phyloP scores from a whole-genome alignment of 2,113 vertebrate genomes.

The Sander vitreus region DNA sequence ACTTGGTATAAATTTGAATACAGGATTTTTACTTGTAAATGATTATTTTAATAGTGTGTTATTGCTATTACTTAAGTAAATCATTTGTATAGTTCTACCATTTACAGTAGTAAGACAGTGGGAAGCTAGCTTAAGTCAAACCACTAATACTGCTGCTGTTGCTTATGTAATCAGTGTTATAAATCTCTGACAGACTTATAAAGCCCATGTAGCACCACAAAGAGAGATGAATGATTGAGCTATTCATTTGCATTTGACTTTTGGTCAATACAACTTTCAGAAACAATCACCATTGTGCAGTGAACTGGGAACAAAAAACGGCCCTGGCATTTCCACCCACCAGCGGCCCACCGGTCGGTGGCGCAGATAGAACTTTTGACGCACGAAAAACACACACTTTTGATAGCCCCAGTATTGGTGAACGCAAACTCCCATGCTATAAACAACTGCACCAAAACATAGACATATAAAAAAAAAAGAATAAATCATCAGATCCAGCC shows the following conservation, averaged over 20 bases:
- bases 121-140: background rate
- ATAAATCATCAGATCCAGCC: too few species aligned
- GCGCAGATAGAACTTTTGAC: too few species aligned
- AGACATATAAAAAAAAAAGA: too few species aligned
- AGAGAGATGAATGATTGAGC: background rate
- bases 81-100: background rate
- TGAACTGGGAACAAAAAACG: too few species aligned
- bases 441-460: too few species aligned
- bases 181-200: constrained; percentile 14
- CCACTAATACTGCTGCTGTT: constrained; percentile 9
- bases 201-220: background rate
- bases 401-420: too few species aligned
- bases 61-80: background rate
- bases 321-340: too few species aligned
- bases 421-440: too few species aligned
- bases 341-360: too few species aligned
- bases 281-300: too few species aligned
- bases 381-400: too few species aligned
- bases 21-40: background rate
- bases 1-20: background rate
- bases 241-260: background rate
- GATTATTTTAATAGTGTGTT: background rate
- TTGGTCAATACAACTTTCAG: background rate
- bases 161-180: constrained; percentile 16
- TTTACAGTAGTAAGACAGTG: background rate